phyloP scores from a whole-genome alignment of 2,888 invertebrate genomes.

The Tortrix viridana region DNA sequence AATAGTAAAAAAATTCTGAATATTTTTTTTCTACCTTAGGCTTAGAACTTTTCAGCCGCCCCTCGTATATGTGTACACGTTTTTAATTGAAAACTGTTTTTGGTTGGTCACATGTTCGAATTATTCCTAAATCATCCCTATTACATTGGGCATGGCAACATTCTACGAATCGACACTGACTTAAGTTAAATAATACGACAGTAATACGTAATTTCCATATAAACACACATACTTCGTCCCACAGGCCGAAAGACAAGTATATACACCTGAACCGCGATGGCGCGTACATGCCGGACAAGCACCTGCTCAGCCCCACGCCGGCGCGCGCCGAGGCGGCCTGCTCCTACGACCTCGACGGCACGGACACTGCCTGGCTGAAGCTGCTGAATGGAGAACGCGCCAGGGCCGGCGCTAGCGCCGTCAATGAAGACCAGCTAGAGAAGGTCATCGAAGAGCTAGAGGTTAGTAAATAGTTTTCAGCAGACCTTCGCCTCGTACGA shows the following conservation, averaged over 20 bases:
- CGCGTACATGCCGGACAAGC: slow-evolving; percentile 92
- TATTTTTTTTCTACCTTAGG: too few relatives aligned
- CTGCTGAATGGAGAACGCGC: slow-evolving; percentile 95
- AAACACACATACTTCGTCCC: slow-evolving; percentile 46
- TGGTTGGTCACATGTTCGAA: too few relatives aligned
- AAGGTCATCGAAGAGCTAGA: slow-evolving; percentile 96
- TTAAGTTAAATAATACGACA: too few relatives aligned
- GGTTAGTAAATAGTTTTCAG: slow-evolving; percentile 61
- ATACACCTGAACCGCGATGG: slow-evolving; percentile 95
- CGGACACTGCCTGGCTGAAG: slow-evolving; percentile 95
- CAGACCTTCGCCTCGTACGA: too few relatives aligned
- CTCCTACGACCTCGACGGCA: slow-evolving; percentile 97
- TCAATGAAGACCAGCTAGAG: slow-evolving; percentile 95
- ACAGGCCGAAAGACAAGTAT: slow-evolving; percentile 95
- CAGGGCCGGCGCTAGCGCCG: slow-evolving; percentile 87
- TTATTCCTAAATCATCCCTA: too few relatives aligned
- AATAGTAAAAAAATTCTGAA: too few relatives aligned
- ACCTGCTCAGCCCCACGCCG: slow-evolving; percentile 93
- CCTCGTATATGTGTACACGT: too few relatives aligned
- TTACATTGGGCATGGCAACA: too few relatives aligned
- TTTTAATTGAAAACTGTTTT: too few relatives aligned
- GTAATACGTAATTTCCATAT: too few relatives aligned
- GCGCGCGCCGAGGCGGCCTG: slow-evolving; percentile 96
- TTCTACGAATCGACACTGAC: too few relatives aligned
- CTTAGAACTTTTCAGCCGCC: too few relatives aligned